Percentiles rank a stretch among this genome's conserved stretches.
phyloP scores from a whole-genome alignment of 2,888 invertebrate genomes.

The Hypercompe scribonia region DNA sequence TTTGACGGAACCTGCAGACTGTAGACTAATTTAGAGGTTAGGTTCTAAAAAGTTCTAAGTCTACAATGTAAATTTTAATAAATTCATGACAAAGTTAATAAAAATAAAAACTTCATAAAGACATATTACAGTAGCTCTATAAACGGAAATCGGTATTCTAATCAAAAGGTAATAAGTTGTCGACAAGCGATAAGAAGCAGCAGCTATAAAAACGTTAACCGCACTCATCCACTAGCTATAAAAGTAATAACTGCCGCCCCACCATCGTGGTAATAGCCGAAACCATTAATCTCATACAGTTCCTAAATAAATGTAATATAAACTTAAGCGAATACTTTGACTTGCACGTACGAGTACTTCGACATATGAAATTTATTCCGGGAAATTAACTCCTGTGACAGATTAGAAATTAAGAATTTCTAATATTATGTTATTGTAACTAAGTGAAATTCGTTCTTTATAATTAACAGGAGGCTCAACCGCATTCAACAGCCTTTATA shows the following conservation, averaged over 20 bases:
- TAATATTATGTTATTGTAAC: not conserved
- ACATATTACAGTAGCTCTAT: not conserved
- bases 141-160: constrained; percentile 41
- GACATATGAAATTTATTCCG: constrained; percentile 6
- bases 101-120: not conserved
- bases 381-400: constrained; percentile 5
- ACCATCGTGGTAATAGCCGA: constrained; percentile 21
- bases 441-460: not conserved
- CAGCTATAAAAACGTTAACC: constrained; percentile 44
- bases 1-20: too few species aligned
- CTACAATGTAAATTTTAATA: not conserved
- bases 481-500: not conserved
- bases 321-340: not conserved
- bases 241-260: constrained; percentile 31
- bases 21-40: too few species aligned
- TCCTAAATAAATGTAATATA: constrained; percentile 14
- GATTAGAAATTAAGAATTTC: not conserved
- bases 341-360: constrained; percentile 1
- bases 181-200: constrained; percentile 46
- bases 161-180: constrained; percentile 59
- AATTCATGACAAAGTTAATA: not conserved
- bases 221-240: constrained; percentile 31
- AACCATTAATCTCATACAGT: constrained; percentile 14
- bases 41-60: too few species aligned
- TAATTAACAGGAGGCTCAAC: not conserved